phyloP scores from a whole-genome alignment of 2,113 vertebrate species.

The Gasterosteus nipponicus region DNA sequence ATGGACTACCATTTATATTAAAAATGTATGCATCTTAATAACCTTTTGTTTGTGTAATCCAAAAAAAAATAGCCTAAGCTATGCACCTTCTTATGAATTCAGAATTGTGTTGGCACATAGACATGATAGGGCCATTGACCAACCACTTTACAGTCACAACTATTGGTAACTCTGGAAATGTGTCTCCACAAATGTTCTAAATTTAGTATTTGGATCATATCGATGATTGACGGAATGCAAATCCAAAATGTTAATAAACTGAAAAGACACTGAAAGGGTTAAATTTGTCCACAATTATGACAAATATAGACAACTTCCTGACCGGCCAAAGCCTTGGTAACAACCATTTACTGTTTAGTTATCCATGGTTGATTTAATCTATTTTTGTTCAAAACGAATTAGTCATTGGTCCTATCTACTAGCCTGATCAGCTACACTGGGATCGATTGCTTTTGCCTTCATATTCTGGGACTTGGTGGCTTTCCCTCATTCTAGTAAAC shows the following conservation, averaged over 20 bases:
- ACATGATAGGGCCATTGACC: conserved; percentile 46
- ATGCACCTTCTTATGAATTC: conserved; percentile 45
- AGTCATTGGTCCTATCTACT: too few species aligned
- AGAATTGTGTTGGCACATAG: background rate
- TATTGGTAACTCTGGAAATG: background rate
- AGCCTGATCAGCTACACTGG: too few species aligned
- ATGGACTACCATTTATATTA: conserved; percentile 28
- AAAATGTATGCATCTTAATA: conserved; percentile 35
- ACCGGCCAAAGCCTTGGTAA: too few species aligned
- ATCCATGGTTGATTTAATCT: too few species aligned
- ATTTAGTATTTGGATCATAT: background rate
- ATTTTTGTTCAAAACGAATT: too few species aligned
- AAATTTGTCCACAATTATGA: background rate
- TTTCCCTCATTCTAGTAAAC: too few species aligned
- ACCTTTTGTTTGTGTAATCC: conserved; percentile 19
- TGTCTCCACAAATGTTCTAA: background rate
- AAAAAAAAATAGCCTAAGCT: conserved; percentile 22
- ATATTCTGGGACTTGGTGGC: too few species aligned
- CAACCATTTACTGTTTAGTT: too few species aligned
- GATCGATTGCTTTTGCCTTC: too few species aligned
- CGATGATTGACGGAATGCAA: conserved; percentile 1
- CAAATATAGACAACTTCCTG: too few species aligned
- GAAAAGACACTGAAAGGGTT: background rate
- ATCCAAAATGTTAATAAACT: background rate
- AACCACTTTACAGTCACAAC: conserved; percentile 30